Conservation (phyloP, 2,113 vertebrate species). For the Spilogale gracilis region DNA sequence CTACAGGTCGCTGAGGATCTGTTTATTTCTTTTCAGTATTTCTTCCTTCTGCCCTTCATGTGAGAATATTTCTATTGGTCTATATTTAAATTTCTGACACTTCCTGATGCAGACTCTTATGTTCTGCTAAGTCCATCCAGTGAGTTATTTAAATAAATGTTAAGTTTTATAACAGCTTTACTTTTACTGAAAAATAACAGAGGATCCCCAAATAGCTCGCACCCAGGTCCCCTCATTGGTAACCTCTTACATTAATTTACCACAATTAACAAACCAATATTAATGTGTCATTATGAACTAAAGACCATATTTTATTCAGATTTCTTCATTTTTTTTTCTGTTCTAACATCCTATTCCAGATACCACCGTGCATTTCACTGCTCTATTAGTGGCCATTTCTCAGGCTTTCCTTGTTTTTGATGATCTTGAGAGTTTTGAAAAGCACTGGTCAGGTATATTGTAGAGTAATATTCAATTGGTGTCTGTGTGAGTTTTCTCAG, state of each 20-base stretch:
- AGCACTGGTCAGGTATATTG: neutral
- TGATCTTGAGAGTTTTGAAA: neutral
- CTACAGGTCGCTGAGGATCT: neutral
- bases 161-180: neutral
- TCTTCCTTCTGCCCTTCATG: neutral
- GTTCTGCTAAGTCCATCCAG: neutral
- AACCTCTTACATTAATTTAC: neutral
- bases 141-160: neutral
- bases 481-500: neutral
- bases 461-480: neutral
- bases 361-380: rapidly evolving
- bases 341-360: too few relatives aligned
- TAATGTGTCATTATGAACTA: neutral
- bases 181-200: neutral
- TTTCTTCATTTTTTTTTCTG: neutral
- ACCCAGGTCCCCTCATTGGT: rapidly evolving
- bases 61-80: neutral
- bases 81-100: neutral
- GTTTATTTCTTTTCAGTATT: neutral
- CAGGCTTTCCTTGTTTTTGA: too few relatives aligned
- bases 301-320: neutral
- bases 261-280: neutral
- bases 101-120: neutral
- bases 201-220: too few relatives aligned
- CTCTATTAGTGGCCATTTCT: neutral